phyloP scores from a whole-genome alignment of 2,888 invertebrate species.

The Drosophila trichaetosa region DNA sequence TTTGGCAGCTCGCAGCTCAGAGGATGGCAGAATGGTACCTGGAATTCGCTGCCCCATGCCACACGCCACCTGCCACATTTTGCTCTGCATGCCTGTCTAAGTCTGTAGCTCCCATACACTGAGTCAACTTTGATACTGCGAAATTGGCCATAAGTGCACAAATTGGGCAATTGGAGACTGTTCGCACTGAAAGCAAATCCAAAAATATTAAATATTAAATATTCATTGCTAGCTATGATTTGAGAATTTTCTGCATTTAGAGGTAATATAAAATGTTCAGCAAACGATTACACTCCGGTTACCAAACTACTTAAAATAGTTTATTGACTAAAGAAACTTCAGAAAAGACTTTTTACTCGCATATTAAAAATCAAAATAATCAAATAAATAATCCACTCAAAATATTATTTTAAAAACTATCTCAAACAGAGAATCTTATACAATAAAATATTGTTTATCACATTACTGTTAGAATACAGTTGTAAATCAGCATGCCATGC shows the following conservation, averaged over 20 bases:
- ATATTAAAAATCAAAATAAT: not conserved
- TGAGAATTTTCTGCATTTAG: not conserved
- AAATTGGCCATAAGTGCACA: not conserved
- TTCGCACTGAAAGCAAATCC: not conserved
- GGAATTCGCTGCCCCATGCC: constrained; percentile 7
- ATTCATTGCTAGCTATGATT: not conserved
- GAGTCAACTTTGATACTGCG: constrained; percentile 9
- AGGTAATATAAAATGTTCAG: too few species aligned
- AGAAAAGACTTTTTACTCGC: not conserved
- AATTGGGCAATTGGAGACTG: not conserved
- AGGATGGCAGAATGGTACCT: constrained; percentile 27
- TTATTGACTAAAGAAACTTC: not conserved
- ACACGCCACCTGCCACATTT: not conserved
- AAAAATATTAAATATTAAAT: not conserved
- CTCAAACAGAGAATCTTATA: not conserved
- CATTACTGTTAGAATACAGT: not conserved
- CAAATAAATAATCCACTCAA: not conserved
- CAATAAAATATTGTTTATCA: not conserved
- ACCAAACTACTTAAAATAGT: not conserved
- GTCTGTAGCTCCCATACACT: not conserved
- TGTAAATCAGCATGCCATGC: constrained; percentile 13
- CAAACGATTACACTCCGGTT: not conserved
- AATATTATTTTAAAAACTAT: not conserved
- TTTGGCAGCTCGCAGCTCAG: constrained; percentile 31
- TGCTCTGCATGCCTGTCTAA: not conserved